Conservation (phyloP, 2,888 invertebrate genomes). For the Abrostola triplasia region DNA sequence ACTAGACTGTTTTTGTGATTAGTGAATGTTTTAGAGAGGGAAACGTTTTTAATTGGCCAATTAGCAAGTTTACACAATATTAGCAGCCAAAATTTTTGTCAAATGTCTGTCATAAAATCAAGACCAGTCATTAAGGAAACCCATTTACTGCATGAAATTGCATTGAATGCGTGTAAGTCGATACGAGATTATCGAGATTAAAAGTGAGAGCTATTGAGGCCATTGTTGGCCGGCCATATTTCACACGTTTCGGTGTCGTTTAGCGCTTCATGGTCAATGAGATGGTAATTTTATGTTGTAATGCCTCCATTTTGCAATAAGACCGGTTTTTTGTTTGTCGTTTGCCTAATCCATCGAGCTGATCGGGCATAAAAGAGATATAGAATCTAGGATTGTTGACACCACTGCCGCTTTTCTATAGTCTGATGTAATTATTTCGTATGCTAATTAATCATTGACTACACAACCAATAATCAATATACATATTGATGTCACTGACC, state of each 20-base stretch:
- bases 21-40: conserved; percentile 12
- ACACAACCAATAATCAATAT: neutral
- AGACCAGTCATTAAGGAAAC: conserved; percentile 47
- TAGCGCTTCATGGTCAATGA: conserved; percentile 72
- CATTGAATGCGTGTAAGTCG: conserved; percentile 46
- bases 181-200: conserved; percentile 55
- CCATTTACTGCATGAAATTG: conserved; percentile 49
- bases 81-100: conserved; percentile 26
- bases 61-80: conserved; percentile 34
- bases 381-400: conserved; percentile 37
- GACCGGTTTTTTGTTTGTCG: conserved; percentile 66
- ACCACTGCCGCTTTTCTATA: conserved; percentile 35
- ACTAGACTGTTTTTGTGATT: too few species aligned
- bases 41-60: conserved; percentile 24
- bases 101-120: conserved; percentile 42
- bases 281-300: conserved; percentile 73
- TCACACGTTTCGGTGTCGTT: conserved; percentile 62
- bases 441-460: conserved; percentile 24
- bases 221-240: conserved; percentile 57
- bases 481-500: conserved; percentile 42
- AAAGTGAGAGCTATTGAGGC: conserved; percentile 77
- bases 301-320: conserved; percentile 63
- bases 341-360: conserved; percentile 50
- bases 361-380: conserved; percentile 37
- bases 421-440: conserved; percentile 36